Conservation (phyloP, 2,888 invertebrate species). For the Conchocele bisecta region DNA sequence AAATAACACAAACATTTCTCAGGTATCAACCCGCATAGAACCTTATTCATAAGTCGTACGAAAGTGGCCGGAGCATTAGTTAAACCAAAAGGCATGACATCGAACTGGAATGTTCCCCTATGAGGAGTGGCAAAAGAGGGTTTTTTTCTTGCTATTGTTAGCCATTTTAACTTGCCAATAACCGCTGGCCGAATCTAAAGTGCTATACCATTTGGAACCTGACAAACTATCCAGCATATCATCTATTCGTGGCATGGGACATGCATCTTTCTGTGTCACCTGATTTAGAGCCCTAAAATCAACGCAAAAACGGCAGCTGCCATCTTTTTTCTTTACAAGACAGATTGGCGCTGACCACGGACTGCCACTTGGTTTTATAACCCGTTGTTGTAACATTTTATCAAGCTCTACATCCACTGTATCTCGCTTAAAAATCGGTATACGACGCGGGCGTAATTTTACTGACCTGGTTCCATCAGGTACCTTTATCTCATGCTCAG, state of each 20-base stretch:
- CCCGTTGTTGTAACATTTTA: constrained; percentile 35
- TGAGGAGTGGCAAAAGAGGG: constrained; percentile 39
- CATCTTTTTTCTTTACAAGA: constrained; percentile 37
- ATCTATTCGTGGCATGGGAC: constrained; percentile 44
- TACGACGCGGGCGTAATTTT: constrained; percentile 41
- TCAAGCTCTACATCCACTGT: constrained; percentile 37
- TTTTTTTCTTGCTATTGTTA: constrained; percentile 25
- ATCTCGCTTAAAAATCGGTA: constrained; percentile 29
- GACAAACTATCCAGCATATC: constrained; percentile 35
- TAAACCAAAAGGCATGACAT: constrained; percentile 23
- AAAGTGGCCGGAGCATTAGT: constrained; percentile 13
- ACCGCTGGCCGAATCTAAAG: constrained; percentile 39
- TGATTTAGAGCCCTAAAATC: constrained; percentile 36
- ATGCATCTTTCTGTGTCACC: constrained; percentile 40
- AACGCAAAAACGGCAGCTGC: constrained; percentile 40
- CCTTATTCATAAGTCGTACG: constrained; percentile 12
- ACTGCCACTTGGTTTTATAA: constrained; percentile 44
- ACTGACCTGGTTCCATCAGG: constrained; percentile 36
- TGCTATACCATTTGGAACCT: constrained; percentile 40
- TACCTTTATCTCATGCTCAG: constrained; percentile 47
- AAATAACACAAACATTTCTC: constrained; percentile 24
- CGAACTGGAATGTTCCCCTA: constrained; percentile 36
- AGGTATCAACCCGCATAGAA: constrained; percentile 2
- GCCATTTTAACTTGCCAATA: constrained; percentile 51
- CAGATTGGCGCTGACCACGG: constrained; percentile 41